These are phyloP conservation scores for Caenorhabditis becei DNA, from an alignment of 2,888 invertebrate genomes.

Conservation along the genomic window DNA sequence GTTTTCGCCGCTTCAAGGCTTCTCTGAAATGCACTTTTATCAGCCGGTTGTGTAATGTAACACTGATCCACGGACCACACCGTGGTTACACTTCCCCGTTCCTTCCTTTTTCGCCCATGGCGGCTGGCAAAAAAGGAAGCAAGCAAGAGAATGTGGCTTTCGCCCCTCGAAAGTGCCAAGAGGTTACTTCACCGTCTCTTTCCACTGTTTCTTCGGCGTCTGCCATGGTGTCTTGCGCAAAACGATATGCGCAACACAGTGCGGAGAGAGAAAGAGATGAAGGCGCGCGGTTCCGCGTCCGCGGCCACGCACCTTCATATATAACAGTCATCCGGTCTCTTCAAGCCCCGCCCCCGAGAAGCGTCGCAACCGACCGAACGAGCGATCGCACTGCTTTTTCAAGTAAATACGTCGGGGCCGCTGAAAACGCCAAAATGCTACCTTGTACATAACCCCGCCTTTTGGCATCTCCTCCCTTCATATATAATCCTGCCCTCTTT, in stretches of 20 bases:
- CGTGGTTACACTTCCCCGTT: conserved; percentile 55
- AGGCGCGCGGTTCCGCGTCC: conserved; percentile 69
- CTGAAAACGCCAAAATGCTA: conserved; percentile 10
- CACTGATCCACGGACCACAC: conserved; percentile 21
- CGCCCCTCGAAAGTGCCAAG: conserved; percentile 58
- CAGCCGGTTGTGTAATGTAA: not conserved
- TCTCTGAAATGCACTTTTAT: conserved; percentile 10
- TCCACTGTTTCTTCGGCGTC: conserved; percentile 21
- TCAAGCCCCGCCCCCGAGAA: conserved; percentile 53
- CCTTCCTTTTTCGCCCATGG: conserved; percentile 3
- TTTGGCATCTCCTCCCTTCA: conserved; percentile 17
- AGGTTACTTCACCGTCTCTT: conserved; percentile 48
- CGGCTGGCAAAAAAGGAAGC: conserved; percentile 19
- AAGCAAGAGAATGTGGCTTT: conserved; percentile 19
- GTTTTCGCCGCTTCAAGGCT: not conserved
- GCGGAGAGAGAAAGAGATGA: conserved; percentile 8
- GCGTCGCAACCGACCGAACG: conserved; percentile 30
- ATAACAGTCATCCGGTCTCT: conserved; percentile 63
- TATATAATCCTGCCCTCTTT: conserved; percentile 14
- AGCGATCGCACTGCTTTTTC: conserved; percentile 34
- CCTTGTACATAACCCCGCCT: conserved; percentile 32
- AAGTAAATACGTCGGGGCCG: conserved; percentile 20
- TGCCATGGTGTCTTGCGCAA: conserved; percentile 32
- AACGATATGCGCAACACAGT: conserved; percentile 38
- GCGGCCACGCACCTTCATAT: conserved; percentile 67